Evolutionary conservation across 2,113 vertebrate genomes (phyloP).

Genomic region (Sceloporus tristichus): DNA sequence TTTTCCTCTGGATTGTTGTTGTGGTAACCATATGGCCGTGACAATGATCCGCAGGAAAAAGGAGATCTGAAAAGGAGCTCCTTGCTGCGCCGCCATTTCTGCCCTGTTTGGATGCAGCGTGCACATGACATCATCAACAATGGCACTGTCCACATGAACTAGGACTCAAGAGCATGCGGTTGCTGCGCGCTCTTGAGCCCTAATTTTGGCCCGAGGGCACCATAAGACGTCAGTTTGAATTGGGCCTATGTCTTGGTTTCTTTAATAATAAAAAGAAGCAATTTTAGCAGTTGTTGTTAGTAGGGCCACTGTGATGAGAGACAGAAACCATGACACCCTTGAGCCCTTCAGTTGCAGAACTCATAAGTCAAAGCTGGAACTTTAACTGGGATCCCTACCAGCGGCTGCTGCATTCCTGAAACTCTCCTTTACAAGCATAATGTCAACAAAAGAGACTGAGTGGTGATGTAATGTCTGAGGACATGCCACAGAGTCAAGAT

Average conservation of each 20-base stretch:
- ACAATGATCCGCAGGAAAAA: too few relatives aligned
- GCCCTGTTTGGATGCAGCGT: too few relatives aligned
- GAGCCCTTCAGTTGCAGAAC: constrained; percentile 25
- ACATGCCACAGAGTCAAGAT: constrained; percentile 73
- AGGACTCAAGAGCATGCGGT: too few relatives aligned
- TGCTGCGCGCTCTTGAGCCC: too few relatives aligned
- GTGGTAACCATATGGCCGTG: too few relatives aligned
- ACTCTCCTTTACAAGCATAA: constrained; percentile 74
- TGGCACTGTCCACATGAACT: too few relatives aligned
- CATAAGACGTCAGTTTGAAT: too few relatives aligned
- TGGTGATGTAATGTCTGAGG: constrained; percentile 86
- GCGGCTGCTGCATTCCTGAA: constrained; percentile 66
- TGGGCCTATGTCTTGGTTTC: not conserved
- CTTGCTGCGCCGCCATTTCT: too few relatives aligned
- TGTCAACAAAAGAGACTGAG: constrained; percentile 80
- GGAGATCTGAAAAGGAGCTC: too few relatives aligned
- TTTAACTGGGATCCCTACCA: constrained; percentile 63
- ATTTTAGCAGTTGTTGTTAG: not conserved
- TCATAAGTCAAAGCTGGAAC: constrained; percentile 58
- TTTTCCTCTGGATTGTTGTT: too few relatives aligned
- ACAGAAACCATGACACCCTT: constrained; percentile 37
- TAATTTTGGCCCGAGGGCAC: too few relatives aligned
- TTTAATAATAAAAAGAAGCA: not conserved
- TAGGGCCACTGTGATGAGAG: not conserved
- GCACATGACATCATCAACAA: too few relatives aligned